These are phyloP conservation scores for Astur gentilis DNA, from an alignment of 2,113 vertebrate genomes.

Conservation along the genomic window DNA sequence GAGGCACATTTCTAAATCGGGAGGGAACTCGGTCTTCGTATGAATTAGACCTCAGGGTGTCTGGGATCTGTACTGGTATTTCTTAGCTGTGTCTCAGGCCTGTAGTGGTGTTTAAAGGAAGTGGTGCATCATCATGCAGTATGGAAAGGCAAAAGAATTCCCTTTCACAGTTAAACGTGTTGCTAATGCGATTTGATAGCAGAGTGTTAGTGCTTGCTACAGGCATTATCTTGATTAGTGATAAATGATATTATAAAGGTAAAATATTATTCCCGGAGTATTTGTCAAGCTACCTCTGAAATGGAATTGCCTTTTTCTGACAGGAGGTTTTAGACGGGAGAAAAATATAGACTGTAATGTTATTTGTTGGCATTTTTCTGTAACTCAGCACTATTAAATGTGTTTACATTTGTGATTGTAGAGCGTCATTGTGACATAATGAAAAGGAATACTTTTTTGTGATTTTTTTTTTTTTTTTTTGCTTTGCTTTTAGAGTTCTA, in stretches of 20 bases:
- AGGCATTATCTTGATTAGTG: fast-evolving
- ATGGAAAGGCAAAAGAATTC: neutral
- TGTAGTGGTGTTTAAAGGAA: neutral
- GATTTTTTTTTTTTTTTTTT: neutral
- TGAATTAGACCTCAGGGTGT: neutral
- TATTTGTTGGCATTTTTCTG: neutral
- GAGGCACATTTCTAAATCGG: neutral
- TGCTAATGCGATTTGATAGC: too few relatives aligned
- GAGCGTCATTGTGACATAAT: neutral
- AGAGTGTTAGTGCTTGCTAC: neutral
- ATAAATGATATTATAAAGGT: fast-evolving
- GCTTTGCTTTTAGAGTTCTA: neutral
- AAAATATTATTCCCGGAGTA: fast-evolving
- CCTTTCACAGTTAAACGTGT: neutral
- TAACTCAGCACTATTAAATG: fast-evolving
- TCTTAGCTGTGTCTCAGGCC: neutral
- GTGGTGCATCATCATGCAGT: constrained; percentile 36
- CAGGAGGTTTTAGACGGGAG: neutral
- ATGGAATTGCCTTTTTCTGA: neutral
- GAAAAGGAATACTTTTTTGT: neutral
- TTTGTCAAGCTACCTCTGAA: neutral
- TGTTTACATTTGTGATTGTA: neutral
- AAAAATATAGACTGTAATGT: fast-evolving
- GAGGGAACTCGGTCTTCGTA: neutral
- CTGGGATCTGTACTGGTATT: neutral